phyloP scores from a whole-genome alignment of 2,888 invertebrate genomes.

The Sturmia bella region DNA sequence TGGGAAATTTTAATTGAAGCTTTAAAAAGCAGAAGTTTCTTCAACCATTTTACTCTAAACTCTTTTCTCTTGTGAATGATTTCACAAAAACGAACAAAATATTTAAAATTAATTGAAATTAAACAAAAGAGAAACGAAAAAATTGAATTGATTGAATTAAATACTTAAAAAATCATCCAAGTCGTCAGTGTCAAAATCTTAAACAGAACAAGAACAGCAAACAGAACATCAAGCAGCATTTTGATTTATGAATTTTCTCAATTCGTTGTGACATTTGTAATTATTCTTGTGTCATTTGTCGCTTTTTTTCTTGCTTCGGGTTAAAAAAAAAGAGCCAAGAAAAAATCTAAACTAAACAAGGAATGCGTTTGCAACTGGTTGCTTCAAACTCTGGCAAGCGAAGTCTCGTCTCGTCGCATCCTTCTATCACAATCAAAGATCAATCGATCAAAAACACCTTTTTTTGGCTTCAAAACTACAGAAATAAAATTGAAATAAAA shows the following conservation, averaged over 20 bases:
- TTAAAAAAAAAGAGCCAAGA: slow-evolving; percentile 22
- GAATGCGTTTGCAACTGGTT: slow-evolving; percentile 35
- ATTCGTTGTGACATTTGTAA: slow-evolving; percentile 80
- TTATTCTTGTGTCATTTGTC: slow-evolving; percentile 78
- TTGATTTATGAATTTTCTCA: slow-evolving; percentile 80
- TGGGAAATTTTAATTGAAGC: too few relatives aligned
- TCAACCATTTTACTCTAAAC: too few relatives aligned
- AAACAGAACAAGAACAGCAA: slow-evolving; percentile 28
- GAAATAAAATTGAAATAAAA: slow-evolving; percentile 41
- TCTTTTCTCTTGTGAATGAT: slow-evolving; percentile 1
- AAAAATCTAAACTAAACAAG: slow-evolving; percentile 24
- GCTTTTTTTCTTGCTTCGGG: slow-evolving; percentile 41
- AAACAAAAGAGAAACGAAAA: slow-evolving; percentile 20
- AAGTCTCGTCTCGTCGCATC: slow-evolving; percentile 43
- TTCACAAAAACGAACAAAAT: neutral
- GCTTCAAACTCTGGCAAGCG: slow-evolving; percentile 26
- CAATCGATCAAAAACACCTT: slow-evolving; percentile 71
- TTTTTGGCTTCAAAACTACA: slow-evolving; percentile 43
- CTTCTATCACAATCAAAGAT: slow-evolving; percentile 64
- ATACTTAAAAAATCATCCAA: slow-evolving; percentile 48
- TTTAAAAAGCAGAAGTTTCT: too few relatives aligned
- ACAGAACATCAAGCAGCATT: neutral
- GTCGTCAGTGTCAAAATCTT: slow-evolving; percentile 53
- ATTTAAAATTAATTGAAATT: slow-evolving; percentile 16
- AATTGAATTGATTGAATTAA: slow-evolving; percentile 51